Conservation (phyloP, 2,113 vertebrate species). For the Glaucidium brasilianum region DNA sequence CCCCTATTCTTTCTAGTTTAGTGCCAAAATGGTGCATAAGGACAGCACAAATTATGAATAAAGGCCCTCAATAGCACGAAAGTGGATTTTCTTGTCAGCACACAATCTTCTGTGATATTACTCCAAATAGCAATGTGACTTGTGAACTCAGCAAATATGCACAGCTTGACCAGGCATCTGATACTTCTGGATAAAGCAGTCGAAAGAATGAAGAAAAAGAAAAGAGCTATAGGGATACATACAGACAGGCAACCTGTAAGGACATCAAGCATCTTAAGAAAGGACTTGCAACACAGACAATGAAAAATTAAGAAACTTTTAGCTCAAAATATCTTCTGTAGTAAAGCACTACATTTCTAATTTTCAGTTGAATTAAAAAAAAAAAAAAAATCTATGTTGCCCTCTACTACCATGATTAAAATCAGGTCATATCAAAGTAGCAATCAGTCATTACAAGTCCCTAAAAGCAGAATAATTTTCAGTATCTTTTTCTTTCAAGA, state of each 20-base stretch:
- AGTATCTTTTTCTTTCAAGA: neutral
- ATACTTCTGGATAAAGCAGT: neutral
- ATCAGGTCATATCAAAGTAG: neutral
- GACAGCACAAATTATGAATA: slow-evolving; percentile 37
- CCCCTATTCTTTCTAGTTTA: neutral
- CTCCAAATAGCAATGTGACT: neutral
- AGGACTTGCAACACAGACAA: neutral
- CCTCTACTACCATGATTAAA: neutral
- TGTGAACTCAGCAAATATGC: neutral
- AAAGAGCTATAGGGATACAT: neutral
- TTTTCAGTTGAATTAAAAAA: neutral
- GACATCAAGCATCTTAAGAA: neutral
- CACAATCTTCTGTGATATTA: neutral
- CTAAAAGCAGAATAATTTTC: neutral
- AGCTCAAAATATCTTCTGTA: neutral
- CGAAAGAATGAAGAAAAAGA: neutral
- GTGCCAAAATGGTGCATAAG: neutral
- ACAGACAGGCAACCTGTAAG: neutral
- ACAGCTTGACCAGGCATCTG: neutral
- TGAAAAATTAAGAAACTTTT: neutral
- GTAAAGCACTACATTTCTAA: neutral
- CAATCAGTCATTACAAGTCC: neutral
- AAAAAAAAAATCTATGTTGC: neutral
- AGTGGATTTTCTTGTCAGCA: slow-evolving; percentile 32
- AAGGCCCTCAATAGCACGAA: neutral